Evolutionary conservation across 2,797 vertebrate genomes (phyloP).

Genomic region (Clangula hyemalis): DNA sequence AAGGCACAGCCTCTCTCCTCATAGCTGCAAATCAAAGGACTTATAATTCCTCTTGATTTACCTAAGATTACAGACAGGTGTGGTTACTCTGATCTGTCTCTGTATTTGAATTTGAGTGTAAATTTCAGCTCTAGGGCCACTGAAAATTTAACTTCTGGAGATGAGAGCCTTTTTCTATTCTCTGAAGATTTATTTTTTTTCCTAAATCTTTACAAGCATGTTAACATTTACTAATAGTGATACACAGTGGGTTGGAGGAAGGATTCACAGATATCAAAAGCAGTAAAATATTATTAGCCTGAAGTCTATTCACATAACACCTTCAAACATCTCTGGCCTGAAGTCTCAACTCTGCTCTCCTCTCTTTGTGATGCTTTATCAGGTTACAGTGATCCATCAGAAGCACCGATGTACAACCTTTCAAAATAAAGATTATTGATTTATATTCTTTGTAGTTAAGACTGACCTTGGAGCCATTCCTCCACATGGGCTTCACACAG

Average conservation of each 20-base stretch:
- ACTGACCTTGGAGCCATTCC: not conserved
- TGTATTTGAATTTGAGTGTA: not conserved
- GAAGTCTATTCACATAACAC: not conserved
- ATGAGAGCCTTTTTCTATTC: not conserved
- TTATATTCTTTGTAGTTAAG: not conserved
- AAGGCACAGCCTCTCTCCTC: not conserved
- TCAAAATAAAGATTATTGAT: not conserved
- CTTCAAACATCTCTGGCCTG: not conserved
- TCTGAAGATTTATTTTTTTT: not conserved
- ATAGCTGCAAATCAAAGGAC: constrained; percentile 32
- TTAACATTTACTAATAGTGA: not conserved
- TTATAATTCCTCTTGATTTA: constrained; percentile 2
- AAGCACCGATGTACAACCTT: not conserved
- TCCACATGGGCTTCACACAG: not conserved
- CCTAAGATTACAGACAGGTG: not conserved
- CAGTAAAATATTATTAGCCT: not conserved
- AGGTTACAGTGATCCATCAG: not conserved
- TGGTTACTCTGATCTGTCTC: not conserved
- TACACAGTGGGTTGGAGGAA: not conserved
- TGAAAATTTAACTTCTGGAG: not conserved
- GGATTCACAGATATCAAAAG: not conserved
- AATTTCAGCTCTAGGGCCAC: not conserved
- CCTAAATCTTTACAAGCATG: not conserved
- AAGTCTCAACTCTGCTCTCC: not conserved
- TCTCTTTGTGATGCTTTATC: not conserved